Base-by-base conservation (phyloP, 2,113 vertebrate species). In the Turnix velox region DNA sequence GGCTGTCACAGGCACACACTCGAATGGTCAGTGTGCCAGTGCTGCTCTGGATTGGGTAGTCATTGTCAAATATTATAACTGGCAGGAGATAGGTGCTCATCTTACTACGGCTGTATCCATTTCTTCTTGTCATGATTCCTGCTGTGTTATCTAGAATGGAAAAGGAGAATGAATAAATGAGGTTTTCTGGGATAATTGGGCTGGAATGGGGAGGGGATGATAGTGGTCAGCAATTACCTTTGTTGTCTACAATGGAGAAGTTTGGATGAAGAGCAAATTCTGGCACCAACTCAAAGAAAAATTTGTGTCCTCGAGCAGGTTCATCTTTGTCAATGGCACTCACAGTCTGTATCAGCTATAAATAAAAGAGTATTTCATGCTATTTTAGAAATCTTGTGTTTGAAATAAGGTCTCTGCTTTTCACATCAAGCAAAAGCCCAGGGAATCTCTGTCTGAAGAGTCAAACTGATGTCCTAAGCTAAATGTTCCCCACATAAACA, bases 241-340 rank as follows among this genome's bases (percentile, higher is more conserved):
- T 98, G 69, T 98, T 98, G 77, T 98, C 98, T 39, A 98, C 84
- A 71, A 98, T 87, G 35, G 98, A 98, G 94, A 98, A 98, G 88
- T 98, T 98, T 15, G 98, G 98, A 68, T 98, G 98, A 82, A 96
- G 95, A 61, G 97, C 92, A 88, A 97, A 97, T 93, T 98, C 98
- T 87, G 98, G 98, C 69, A 97, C 97, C 88, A 98, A 73, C 42
- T 98, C 98, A 95, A 98, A 98, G 93, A 98, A 98, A 94, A 98
- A 98, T 86, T 79, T 98, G 59, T 98, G 98, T 55, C 98, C 98
- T 69, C 88, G 94, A 71, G 97, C 92, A 84, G 98, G 98, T 14
- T 98, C 98, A 14, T 98, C 98, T 96, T 97, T 98, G 92, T 98
- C 98, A 92, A 97, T 84, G 45, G 98, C 98, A 72, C 98, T 98